Conservation (phyloP, 2,888 invertebrate species). For the Microchrysa polita region DNA sequence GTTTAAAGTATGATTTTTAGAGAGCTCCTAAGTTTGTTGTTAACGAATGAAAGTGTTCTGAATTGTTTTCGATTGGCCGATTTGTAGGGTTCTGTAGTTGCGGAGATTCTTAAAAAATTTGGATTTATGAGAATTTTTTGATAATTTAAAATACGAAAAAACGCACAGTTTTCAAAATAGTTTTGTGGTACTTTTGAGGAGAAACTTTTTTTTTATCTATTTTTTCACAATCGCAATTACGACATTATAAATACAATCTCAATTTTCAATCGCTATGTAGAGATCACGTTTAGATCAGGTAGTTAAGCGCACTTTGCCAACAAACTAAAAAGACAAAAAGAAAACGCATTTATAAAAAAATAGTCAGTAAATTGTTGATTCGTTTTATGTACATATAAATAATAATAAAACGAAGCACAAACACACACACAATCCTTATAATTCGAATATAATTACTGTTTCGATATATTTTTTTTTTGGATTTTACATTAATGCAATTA, state of each 20-base stretch:
- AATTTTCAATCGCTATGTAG: not conserved
- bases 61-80: too few species aligned
- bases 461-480: not conserved
- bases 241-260: not conserved
- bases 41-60: not conserved
- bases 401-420: too few species aligned
- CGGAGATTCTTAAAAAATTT: too few species aligned
- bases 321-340: not conserved
- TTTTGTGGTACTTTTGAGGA: too few species aligned
- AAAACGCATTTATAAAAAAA: not conserved
- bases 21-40: conserved; percentile 62
- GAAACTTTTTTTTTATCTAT: too few species aligned
- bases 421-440: too few species aligned
- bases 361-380: not conserved
- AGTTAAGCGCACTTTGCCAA: not conserved
- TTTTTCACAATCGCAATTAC: too few species aligned
- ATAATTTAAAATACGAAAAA: too few species aligned
- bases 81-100: too few species aligned
- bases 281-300: conserved; percentile 5
- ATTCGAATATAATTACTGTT: not conserved
- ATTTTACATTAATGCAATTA: not conserved
- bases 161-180: too few species aligned
- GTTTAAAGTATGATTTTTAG: conserved; percentile 65
- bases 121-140: too few species aligned
- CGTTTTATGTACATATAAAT: too few species aligned